Base-by-base conservation (phyloP, 2,113 vertebrate species). In the Macroglossus sobrinus region DNA sequence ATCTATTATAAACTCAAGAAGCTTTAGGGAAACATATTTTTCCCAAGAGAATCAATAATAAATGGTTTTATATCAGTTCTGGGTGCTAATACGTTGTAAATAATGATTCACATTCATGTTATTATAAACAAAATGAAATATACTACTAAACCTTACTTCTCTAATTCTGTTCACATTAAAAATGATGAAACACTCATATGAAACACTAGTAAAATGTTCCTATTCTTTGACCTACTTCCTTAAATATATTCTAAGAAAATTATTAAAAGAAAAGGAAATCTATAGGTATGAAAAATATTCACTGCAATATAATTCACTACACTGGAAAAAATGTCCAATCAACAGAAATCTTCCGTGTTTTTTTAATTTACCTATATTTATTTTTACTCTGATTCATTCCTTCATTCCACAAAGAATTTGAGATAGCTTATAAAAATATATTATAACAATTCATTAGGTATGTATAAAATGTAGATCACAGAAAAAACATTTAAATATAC, bases 171-270 rank as follows among this genome's bases (percentile, higher is more conserved):
- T 95, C 47, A 45, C 9, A 50, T 68, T 55, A 89, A 69, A 97
- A 91, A 82, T 74, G 40, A 45, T 19, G 55, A 81, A 82, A 86
- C 18, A 45, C n/a, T 16, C 75, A 92, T 22, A 87, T 71, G n/a
- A n/a, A n/a, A n/a, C n/a, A 82, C 8, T 47, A 89, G 30, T 68
- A 64, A 75, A 69, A 45, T 50, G 19, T 66, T 92, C 59, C 50
- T 59, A 50, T 63, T 95, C 30, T 59, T 92, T 95, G 64, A 79
- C 22, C 35, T 78, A 80, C 72, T 94, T 97, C 91, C 84, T 79
- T 64, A 93, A 96, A 84, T 78, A 91, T 57, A 92, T 81, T 81
- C 78, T 89, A 92, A 87, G 86, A 94, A 97, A 91, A 93, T 35
- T 84, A 61, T 63, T 50, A 28, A 80, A 28, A 80, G 24, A 80